Conservation (phyloP, 2,113 vertebrate species). For the Martes martes region DNA sequence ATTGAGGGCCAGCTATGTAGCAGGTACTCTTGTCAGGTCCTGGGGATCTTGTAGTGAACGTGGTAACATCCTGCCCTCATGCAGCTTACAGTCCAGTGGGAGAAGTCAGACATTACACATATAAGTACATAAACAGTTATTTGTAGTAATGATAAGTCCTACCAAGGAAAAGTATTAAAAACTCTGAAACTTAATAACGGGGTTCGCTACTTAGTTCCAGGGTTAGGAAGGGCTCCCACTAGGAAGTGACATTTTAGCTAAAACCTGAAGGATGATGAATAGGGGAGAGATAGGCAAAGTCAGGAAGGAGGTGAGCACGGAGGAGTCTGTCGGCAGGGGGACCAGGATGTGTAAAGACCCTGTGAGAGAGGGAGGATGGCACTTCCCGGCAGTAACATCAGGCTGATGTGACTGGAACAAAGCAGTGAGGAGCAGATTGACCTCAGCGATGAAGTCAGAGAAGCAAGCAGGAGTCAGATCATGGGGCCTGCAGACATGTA, state of each 20-base stretch:
- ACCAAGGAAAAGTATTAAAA: background rate
- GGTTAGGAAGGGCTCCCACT: background rate
- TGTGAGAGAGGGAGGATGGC: background rate
- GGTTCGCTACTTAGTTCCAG: background rate
- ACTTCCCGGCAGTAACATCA: background rate
- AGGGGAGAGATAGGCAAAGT: background rate
- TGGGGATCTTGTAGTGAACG: background rate
- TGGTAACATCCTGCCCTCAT: background rate
- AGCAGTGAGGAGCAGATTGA: background rate
- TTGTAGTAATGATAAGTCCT: background rate
- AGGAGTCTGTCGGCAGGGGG: background rate
- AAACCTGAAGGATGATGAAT: background rate
- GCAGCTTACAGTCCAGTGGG: background rate
- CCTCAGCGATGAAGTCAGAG: background rate
- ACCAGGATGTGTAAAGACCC: background rate
- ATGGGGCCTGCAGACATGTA: background rate
- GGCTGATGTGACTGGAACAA: background rate
- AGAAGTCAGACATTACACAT: background rate
- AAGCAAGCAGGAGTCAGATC: background rate
- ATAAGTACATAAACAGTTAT: background rate
- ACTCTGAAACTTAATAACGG: constrained; percentile 1
- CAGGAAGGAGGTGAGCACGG: background rate
- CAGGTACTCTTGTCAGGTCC: background rate
- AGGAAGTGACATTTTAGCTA: background rate
- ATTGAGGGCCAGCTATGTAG: background rate